Evolutionary conservation across 2,888 invertebrate genomes (phyloP).

Genomic region (Dynastes hyllus): DNA sequence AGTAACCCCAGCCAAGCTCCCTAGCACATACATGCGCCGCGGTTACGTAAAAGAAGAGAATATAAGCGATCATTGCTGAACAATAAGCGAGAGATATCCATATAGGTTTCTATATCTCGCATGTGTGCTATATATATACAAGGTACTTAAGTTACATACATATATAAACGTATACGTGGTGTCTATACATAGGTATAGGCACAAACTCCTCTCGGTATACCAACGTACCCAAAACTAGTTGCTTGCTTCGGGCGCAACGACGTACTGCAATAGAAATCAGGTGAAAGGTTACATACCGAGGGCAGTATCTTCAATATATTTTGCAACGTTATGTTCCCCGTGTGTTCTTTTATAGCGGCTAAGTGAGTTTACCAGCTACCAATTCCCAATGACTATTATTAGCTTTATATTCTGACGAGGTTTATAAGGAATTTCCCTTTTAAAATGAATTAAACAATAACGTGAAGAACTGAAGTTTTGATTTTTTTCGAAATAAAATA

Average conservation of each 20-base stretch:
- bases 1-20: background rate
- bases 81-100: conserved; percentile 43
- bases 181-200: background rate
- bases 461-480: too few relatives aligned
- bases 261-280: conserved; percentile 69
- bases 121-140: background rate
- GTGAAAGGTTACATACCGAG: conserved; percentile 68
- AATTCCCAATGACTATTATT: conserved; percentile 17
- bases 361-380: conserved; percentile 46
- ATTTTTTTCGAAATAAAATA: too few relatives aligned
- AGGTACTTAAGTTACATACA: background rate
- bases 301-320: conserved; percentile 63
- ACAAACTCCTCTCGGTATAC: conserved; percentile 25
- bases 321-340: conserved; percentile 54
- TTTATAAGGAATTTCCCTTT: too few relatives aligned
- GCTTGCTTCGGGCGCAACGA: conserved; percentile 63
- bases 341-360: conserved; percentile 38
- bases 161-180: conserved; percentile 18
- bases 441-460: too few relatives aligned
- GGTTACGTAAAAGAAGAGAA: conserved; percentile 40
- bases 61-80: conserved; percentile 43
- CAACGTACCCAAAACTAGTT: conserved; percentile 59
- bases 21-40: background rate
- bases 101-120: conserved; percentile 19
- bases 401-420: too few relatives aligned